Evolutionary conservation across 2,113 vertebrate species (phyloP).

Genomic region (Calypte anna): DNA sequence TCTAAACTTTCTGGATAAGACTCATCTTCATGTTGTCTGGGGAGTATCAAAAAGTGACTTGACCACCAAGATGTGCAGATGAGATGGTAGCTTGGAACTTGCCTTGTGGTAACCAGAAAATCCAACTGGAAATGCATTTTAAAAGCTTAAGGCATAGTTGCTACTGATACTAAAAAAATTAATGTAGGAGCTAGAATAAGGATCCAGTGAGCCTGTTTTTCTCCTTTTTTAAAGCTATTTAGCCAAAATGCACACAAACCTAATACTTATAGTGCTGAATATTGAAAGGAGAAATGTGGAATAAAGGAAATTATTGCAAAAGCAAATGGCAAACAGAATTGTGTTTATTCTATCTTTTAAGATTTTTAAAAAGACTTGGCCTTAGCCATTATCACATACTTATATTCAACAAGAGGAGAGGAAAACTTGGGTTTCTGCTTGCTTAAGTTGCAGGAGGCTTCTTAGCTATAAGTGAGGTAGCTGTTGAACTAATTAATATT

Average conservation of each 20-base stretch:
- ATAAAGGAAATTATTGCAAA: not conserved
- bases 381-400: not conserved
- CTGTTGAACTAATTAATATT: slow-evolving; percentile 13
- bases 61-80: not conserved
- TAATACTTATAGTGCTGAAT: not conserved
- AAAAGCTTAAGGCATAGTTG: not conserved
- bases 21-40: not conserved
- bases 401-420: not conserved
- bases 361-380: not conserved
- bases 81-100: not conserved
- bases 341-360: not conserved
- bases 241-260: not conserved
- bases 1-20: not conserved
- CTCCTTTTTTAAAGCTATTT: not conserved
- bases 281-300: not conserved
- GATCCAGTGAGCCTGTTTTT: not conserved
- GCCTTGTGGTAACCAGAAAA: not conserved
- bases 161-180: not conserved
- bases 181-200: not conserved
- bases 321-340: not conserved
- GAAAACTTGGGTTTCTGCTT: not conserved
- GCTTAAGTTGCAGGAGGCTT: not conserved
- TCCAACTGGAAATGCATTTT: not conserved
- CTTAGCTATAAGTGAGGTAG: not conserved
- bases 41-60: not conserved